Percentiles rank a stretch among this genome's conserved stretches.
phyloP scores from a whole-genome alignment of 2,888 invertebrate genomes.

The Drosophila kokeensis region DNA sequence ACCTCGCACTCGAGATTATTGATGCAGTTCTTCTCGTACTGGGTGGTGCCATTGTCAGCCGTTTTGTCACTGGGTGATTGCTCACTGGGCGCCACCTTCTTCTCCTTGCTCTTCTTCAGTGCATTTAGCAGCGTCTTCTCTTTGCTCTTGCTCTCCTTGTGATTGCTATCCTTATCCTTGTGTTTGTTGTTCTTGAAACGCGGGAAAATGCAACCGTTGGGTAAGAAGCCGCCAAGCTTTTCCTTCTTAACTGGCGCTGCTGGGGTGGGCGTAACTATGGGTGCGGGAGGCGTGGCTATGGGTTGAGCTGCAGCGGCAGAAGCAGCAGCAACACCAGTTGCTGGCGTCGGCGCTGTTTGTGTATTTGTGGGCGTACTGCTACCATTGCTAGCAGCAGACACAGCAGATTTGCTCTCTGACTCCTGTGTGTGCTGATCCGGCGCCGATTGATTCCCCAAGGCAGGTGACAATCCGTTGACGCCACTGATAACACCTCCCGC shows the following conservation, averaged over 20 bases:
- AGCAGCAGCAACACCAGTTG: conserved; percentile 14
- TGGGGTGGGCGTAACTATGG: conserved; percentile 45
- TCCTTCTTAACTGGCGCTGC: conserved; percentile 83
- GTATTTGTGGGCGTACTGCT: conserved; percentile 34
- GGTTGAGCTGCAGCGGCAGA: conserved; percentile 23
- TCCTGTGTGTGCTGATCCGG: conserved; percentile 37
- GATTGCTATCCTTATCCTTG: conserved; percentile 83
- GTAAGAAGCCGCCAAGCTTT: conserved; percentile 84
- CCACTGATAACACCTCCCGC: conserved; percentile 49
- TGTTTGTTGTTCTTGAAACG: conserved; percentile 85
- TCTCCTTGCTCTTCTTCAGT: conserved; percentile 84
- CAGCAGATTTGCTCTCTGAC: conserved; percentile 35
- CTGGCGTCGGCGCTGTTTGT: conserved; percentile 16
- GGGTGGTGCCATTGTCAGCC: conserved; percentile 66
- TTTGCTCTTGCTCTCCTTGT: conserved; percentile 80
- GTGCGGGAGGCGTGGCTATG: conserved; percentile 29
- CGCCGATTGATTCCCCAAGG: conserved; percentile 28
- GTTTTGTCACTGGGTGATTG: conserved; percentile 55
- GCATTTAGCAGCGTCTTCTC: conserved; percentile 84
- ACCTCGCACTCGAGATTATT: conserved; percentile 83
- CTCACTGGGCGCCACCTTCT: conserved; percentile 79
- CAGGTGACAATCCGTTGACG: conserved; percentile 38
- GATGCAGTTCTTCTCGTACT: conserved; percentile 84
- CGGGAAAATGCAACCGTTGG: conserved; percentile 85
- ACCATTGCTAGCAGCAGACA: conserved; percentile 40